Evolutionary conservation across 1,140 invertebrate species (phyloP).

Genomic region (Ganaspis sp.): DNA sequence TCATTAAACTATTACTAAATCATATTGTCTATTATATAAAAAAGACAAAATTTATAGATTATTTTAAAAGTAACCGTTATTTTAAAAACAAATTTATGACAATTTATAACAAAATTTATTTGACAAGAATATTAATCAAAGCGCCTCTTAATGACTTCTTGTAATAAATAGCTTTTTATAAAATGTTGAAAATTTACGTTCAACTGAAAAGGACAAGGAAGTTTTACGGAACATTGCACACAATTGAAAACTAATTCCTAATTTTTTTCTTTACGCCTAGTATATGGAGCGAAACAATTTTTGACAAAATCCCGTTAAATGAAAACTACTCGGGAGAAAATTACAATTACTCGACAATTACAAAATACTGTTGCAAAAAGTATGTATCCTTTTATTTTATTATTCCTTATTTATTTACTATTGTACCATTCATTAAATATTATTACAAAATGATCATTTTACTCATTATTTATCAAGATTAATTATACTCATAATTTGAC

Average conservation of each 20-base stretch:
- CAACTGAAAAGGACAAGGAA: not conserved
- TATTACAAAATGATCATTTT: too few relatives aligned
- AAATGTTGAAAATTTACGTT: not conserved
- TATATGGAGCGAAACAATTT: slow-evolving; percentile 4
- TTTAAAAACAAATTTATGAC: not conserved
- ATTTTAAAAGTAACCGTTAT: too few relatives aligned
- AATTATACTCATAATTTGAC: too few relatives aligned
- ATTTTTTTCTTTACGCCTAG: not conserved
- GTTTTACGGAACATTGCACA: not conserved
- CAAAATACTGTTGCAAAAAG: too few relatives aligned
- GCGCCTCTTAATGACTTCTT: not conserved
- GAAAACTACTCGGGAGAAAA: not conserved
- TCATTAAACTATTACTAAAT: too few relatives aligned
- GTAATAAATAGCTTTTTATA: not conserved
- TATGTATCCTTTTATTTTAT: too few relatives aligned
- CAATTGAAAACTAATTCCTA: not conserved
- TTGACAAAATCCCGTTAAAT: not conserved
- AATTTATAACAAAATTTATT: not conserved
- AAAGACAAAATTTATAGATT: too few relatives aligned
- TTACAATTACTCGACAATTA: not conserved
- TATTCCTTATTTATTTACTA: too few relatives aligned
- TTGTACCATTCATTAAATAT: too few relatives aligned
- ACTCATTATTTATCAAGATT: too few relatives aligned
- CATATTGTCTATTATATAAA: too few relatives aligned
- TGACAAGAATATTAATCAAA: not conserved